Evolutionary conservation across 2,113 vertebrate species (phyloP).

Genomic region (Tylochromis polylepis): DNA sequence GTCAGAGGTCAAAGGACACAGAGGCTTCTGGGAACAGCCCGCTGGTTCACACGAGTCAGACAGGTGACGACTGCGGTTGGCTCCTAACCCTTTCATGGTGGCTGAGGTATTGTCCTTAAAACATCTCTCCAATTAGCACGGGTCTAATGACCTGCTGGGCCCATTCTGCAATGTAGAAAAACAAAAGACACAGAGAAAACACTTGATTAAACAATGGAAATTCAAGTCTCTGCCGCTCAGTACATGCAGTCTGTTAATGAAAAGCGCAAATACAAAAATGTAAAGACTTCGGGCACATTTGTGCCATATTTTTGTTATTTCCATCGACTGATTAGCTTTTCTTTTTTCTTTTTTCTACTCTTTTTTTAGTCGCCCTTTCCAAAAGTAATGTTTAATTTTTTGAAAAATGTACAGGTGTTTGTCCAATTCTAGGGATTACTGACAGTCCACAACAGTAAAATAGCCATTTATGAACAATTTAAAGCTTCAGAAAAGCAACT

Average conservation of each 20-base stretch:
- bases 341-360: not conserved
- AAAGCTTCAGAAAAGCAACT: not conserved
- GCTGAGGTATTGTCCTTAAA: conserved; percentile 38
- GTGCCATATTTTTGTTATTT: not conserved
- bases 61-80: conserved; percentile 90
- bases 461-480: not conserved
- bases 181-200: not conserved
- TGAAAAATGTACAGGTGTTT: not conserved
- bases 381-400: not conserved
- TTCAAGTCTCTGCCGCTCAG: not conserved
- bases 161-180: conserved; percentile 36
- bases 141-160: conserved; percentile 31
- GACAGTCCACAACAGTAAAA: conserved; percentile 4
- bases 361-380: not conserved
- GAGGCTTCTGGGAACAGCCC: conserved; percentile 74
- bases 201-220: not conserved
- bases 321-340: not conserved
- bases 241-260: not conserved
- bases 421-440: not conserved
- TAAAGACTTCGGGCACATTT: not conserved
- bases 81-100: conserved; percentile 97
- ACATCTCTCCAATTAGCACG: conserved; percentile 44
- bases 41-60: conserved; percentile 89
- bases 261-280: not conserved
- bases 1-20: conserved; percentile 76